Conservation (phyloP, 2,888 invertebrate species). For the Drosophila niveifrons region DNA sequence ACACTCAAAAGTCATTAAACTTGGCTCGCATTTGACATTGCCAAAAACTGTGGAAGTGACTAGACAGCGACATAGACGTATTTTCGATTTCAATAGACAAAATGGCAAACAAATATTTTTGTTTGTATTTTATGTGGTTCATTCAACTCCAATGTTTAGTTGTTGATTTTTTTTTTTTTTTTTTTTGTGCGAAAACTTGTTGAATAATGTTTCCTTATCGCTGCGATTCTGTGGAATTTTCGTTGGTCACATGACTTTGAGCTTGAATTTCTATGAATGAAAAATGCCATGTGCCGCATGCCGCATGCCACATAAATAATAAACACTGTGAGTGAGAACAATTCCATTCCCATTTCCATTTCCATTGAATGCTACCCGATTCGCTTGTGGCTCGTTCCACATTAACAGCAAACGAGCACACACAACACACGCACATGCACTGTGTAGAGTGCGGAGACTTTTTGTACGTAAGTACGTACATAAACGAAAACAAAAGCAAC, state of each 20-base stretch:
- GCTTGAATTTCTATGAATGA: constrained; percentile 70
- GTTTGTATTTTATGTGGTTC: constrained; percentile 46
- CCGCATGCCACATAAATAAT: constrained; percentile 29
- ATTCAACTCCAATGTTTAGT: constrained; percentile 56
- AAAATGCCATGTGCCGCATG: constrained; percentile 56
- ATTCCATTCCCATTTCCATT: constrained; percentile 60
- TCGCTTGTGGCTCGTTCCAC: constrained; percentile 42
- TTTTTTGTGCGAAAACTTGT: constrained; percentile 21
- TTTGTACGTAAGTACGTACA: neutral
- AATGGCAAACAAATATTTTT: constrained; percentile 20
- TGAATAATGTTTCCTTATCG: constrained; percentile 60
- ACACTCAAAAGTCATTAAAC: constrained; percentile 66
- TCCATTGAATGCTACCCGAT: constrained; percentile 74
- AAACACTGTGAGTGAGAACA: constrained; percentile 29
- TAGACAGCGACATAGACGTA: constrained; percentile 37
- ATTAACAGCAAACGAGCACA: constrained; percentile 22
- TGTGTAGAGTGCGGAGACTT: constrained; percentile 1
- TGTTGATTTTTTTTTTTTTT: constrained; percentile 35
- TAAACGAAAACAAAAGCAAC: constrained; percentile 28
- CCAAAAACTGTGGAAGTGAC: constrained; percentile 55
- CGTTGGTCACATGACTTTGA: constrained; percentile 30
- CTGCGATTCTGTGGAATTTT: constrained; percentile 36
- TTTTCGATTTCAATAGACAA: constrained; percentile 45
- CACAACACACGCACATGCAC: constrained; percentile 15
- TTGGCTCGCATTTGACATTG: constrained; percentile 76